Evolutionary conservation across 2,113 vertebrate genomes (phyloP), one percentile per base, ranked within the genome.

Genomic region (Ageneiosus marmoratus): DNA sequence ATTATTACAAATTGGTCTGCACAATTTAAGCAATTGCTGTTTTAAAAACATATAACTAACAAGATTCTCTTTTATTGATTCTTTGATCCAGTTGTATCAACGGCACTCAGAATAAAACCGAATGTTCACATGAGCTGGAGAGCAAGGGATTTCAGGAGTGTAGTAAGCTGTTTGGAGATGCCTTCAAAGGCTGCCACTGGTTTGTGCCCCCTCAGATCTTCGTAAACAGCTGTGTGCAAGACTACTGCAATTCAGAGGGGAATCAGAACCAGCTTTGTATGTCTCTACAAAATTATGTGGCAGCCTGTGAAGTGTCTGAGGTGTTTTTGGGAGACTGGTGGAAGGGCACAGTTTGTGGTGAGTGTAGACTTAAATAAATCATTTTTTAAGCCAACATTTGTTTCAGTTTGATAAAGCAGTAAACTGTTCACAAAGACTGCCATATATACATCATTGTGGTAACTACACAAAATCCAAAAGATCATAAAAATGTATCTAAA

Each of bases 241-340:
- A 95, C 86, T 90, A 94, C 62, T 95, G 94, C 80, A 90, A 86
- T 46, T 91, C 89, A 0, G 84, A 63, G 0, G 92, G 94, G 8
- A 82, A 92, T 75, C 78, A 44, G 37, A 55, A 77, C 27, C 91
- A 91, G 79, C 63, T 94, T 0, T 95, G 95, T 67, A 88, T 88
- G 73, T 92, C 93, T n/a, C 83, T 95, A 77, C 85, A 92, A 85
- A 94, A 93, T 50, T 95, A 94, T 34, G 92, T 84, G 78, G 88
- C 89, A n/a, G 92, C 93, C 50, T 95, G 94, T 83, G 88, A 94
- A 63, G 83, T 93, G 80, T 88, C 86, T 41, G 92, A 91, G 82
- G 91, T 94, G 70, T 82, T 87, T 74, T 85, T 94, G 37, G 83
- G 85, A 22, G 27, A 91, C 29, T 95, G 95, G 95, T 88, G 88